These are phyloP conservation scores for Ylistrum balloti DNA, from an alignment of 1,140 invertebrate genomes.

Conservation along the genomic window DNA sequence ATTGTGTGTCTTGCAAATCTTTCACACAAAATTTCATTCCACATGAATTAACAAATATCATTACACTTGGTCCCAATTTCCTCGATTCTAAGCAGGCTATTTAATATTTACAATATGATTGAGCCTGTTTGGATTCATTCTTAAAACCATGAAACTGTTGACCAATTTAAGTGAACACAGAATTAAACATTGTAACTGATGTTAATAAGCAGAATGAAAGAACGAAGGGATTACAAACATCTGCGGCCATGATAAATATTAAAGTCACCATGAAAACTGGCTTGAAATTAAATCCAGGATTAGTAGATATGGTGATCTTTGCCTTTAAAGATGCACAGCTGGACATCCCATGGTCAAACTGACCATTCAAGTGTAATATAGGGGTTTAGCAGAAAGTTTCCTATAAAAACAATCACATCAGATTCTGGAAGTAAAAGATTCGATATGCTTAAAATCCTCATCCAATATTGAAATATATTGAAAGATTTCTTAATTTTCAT, in stretches of 20 bases:
- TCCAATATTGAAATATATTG: too few relatives aligned
- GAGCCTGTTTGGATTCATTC: not conserved
- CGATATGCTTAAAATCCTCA: too few relatives aligned
- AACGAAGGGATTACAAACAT: not conserved
- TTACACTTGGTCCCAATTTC: constrained; percentile 5
- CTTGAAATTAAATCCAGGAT: constrained; percentile 31
- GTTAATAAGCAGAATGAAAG: not conserved
- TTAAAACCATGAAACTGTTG: not conserved
- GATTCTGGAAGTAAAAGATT: not conserved
- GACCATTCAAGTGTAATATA: not conserved
- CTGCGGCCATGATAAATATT: not conserved
- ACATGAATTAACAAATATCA: not conserved
- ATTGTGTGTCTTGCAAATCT: not conserved
- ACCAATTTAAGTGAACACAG: not conserved
- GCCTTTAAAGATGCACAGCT: constrained; percentile 5
- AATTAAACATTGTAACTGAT: not conserved
- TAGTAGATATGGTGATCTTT: not conserved
- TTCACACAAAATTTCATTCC: not conserved
- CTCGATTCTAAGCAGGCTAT: not conserved
- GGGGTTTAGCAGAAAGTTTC: too few relatives aligned
- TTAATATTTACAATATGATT: not conserved
- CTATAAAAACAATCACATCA: not conserved
- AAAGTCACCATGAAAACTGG: constrained; percentile 33
- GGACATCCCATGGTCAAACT: not conserved
- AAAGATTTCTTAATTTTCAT: too few relatives aligned